These are phyloP conservation scores for Caenorhabditis auriculariae DNA, from an alignment of 2,888 invertebrate genomes.

Conservation along the genomic window DNA sequence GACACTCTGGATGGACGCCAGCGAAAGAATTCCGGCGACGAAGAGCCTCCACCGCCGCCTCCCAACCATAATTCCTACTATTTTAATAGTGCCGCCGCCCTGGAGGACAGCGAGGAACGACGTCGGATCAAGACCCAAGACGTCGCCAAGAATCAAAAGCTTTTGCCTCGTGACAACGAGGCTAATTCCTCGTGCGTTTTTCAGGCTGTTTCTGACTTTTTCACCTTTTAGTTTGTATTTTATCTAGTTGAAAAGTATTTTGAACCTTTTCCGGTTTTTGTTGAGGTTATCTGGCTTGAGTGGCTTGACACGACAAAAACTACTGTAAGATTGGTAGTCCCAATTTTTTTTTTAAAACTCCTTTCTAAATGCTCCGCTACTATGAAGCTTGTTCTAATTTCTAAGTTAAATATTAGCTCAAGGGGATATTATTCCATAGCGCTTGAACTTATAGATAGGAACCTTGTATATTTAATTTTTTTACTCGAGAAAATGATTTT, in stretches of 20 bases:
- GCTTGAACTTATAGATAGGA: too few species aligned
- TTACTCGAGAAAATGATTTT: too few species aligned
- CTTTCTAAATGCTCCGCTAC: too few species aligned
- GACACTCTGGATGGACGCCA: conserved; percentile 28
- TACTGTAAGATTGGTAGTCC: background rate
- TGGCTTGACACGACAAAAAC: background rate
- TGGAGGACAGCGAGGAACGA: conserved; percentile 5
- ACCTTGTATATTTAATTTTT: too few species aligned
- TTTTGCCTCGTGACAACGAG: conserved; percentile 10
- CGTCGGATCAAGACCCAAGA: conserved; percentile 10
- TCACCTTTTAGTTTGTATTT: too few species aligned
- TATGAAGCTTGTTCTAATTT: too few species aligned
- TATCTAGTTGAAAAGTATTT: too few species aligned
- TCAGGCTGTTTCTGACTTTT: background rate
- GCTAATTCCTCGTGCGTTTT: conserved; percentile 18
- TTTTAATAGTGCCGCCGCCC: conserved; percentile 8
- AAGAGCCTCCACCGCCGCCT: conserved; percentile 4
- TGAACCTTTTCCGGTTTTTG: too few species aligned
- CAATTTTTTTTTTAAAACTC: background rate
- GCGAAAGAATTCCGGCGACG: background rate
- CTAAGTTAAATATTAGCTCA: too few species aligned
- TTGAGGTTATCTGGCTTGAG: background rate
- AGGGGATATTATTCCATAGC: too few species aligned
- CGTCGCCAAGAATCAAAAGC: background rate
- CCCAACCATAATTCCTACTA: conserved; percentile 16